phyloP scores from a whole-genome alignment of 1,140 invertebrate genomes.

The Himalopsyche phryganea region DNA sequence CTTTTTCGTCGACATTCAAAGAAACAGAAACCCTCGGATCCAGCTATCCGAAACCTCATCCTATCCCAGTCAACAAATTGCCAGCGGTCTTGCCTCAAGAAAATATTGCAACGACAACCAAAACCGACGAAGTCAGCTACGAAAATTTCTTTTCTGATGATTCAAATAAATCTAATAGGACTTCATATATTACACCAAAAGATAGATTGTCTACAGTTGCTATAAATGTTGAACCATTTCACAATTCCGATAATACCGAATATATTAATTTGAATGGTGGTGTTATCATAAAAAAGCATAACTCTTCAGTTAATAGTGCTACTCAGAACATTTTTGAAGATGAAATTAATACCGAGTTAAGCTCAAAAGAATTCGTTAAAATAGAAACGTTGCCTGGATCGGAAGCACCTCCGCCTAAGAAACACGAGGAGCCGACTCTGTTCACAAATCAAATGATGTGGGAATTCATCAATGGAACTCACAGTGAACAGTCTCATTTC shows the following conservation, averaged over 20 bases:
- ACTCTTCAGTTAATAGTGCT: slow-evolving; percentile 7
- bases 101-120: slow-evolving; percentile 3
- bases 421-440: slow-evolving; percentile 20
- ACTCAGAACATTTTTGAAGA: not conserved
- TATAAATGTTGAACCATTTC: slow-evolving; percentile 43
- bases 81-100: slow-evolving; percentile 38
- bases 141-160: slow-evolving; percentile 9
- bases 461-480: slow-evolving; percentile 50
- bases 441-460: slow-evolving; percentile 43
- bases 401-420: slow-evolving; percentile 17
- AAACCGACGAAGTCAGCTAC: slow-evolving; percentile 9
- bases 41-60: slow-evolving; percentile 56
- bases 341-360: not conserved
- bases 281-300: slow-evolving; percentile 32
- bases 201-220: slow-evolving; percentile 47
- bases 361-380: slow-evolving; percentile 30
- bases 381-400: slow-evolving; percentile 31
- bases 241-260: slow-evolving; percentile 22
- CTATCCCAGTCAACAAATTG: slow-evolving; percentile 67
- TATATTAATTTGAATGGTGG: slow-evolving; percentile 41
- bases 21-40: slow-evolving; percentile 53
- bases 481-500: slow-evolving; percentile 41
- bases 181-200: slow-evolving; percentile 46
- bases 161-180: slow-evolving; percentile 35
- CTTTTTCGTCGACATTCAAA: slow-evolving; percentile 51